A percentile compares a stretch with the other conserved stretches of the same genome.
These are phyloP conservation scores for Copsychus sechellarum DNA, from an alignment of 2,113 vertebrate species.

Conservation along the genomic window DNA sequence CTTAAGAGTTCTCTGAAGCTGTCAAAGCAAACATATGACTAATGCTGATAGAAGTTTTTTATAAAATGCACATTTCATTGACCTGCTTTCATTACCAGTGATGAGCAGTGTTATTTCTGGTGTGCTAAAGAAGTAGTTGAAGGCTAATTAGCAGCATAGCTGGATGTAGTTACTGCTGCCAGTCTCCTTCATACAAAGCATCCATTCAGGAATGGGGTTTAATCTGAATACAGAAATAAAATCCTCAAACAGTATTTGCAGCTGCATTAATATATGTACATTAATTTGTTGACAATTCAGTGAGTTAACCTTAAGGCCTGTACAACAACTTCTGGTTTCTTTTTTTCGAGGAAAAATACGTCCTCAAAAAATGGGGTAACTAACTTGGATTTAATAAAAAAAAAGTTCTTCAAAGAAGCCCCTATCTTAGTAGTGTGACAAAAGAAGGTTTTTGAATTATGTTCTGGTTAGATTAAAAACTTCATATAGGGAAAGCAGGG, in stretches of 20 bases:
- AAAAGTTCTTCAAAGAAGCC: neutral
- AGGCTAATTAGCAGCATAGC: conserved; percentile 81
- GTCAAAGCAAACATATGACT: neutral
- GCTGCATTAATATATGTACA: neutral
- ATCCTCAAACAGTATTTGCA: neutral
- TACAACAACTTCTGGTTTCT: neutral
- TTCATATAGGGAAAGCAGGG: fast-evolving
- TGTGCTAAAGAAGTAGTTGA: conserved; percentile 74
- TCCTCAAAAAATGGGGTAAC: neutral
- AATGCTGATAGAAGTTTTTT: neutral
- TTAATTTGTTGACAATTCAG: neutral
- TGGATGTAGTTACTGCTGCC: conserved; percentile 74
- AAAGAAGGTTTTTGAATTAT: neutral
- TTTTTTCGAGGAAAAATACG: neutral
- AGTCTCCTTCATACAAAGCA: conserved; percentile 78
- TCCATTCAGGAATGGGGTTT: neutral
- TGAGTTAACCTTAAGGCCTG: neutral
- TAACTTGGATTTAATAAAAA: neutral
- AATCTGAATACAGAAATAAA: neutral
- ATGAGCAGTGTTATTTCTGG: conserved; percentile 78
- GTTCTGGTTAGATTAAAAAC: neutral
- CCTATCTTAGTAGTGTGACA: neutral
- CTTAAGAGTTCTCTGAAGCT: neutral
- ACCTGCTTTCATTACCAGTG: conserved; percentile 62
- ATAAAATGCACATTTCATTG: conserved; percentile 73